Base-by-base conservation (phyloP, 30 jellyfish, hydroid and myxozoan species). In the Aurelia aurita complex sp. Pacific region DNA sequence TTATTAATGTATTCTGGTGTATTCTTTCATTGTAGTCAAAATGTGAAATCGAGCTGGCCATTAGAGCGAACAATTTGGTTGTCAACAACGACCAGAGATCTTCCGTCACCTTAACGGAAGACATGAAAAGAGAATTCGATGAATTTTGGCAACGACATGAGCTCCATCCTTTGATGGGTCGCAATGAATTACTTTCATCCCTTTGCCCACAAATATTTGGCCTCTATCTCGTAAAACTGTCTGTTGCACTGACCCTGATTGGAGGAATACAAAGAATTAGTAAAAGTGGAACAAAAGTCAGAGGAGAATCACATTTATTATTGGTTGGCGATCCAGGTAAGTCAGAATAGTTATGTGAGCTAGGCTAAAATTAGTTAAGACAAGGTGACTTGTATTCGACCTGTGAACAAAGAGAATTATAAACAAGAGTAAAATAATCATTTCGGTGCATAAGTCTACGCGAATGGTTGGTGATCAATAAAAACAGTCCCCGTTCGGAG, bases 281-380 rank as follows among this genome's bases (percentile, higher is more conserved):
- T 78, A 86, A 86, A 68, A 38, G 94, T 73, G 99, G 99, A 13
- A 92, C 98, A 54, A 77, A 90, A 74, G 90, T 85, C 15, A 83
- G 99, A 43, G 98, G 99, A 36, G 99, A 96, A 78, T 96, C 98
- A 59, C 99, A 96, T 76, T 51, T 96, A 91, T 87, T 96, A 18
- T 89, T 96, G 72, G 99, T 96, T 16, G 99, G 99, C 12, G 99
- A 96, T 74, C 99, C 99, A 70, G 99, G 99, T 91, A 78, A 29
- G 72, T 38, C 0, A 46, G 2, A 6, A 46, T 46, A 5, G 57
- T 15, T 7, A 46, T 40, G 52, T 40, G 52, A 40, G 6, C 29
- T 23, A 0, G 29, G 29, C 29, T 23, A 23, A 23, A 23, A 23
- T 23, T 23, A 23, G 29, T 23, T 23, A 23, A 23, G 29, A 23